Base-by-base conservation (phyloP, 2,113 vertebrate species). In the Rhombomys opimus region DNA sequence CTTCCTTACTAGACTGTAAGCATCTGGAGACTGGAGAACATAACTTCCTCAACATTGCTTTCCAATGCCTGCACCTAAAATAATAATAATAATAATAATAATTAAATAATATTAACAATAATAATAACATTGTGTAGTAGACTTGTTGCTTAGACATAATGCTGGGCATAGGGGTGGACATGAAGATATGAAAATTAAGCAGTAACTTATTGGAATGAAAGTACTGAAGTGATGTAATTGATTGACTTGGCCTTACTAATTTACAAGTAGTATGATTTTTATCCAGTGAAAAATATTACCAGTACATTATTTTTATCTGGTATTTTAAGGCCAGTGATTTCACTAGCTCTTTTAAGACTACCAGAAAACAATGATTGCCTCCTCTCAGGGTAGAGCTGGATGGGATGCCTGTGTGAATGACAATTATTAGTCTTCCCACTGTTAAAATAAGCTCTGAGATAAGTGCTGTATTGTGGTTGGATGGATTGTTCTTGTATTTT, bases 241-340 rank as follows among this genome's bases (percentile, higher is more conserved):
- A 89, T 90, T 87, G 70, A 73, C 70, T 75, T 78, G 2, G 12
- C 5, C 65, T 23, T 25, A 10, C 52, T 87, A 35, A 13, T 84
- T 87, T 92, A 92, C 38, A 80, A 23, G 20, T 23, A n/a, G 8
- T 18, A 12, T 92, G n/a, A 73, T 88, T 92, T 92, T 81, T 73
- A 87, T 87, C 88, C 20, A 32, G 8, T 54, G 13, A 57, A 50
- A 68, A 50, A 80, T 0, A 1, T 65, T 87, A 35, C 38, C 70
- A 50, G 22, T 93, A 32, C 78, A 89, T 52, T 91, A 22, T 80
- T 93, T 72, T 14, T 94, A 59, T 52, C 13, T n/a, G 13, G 23
- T 90, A 80, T 20, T 59, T 88, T 76, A 46, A 23, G 91, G 25
- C 41, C 25, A 27, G 27, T 88, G 70, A 25, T 85, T 35, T 75